Base-by-base conservation (phyloP, 2,888 invertebrate species). In the Andrena fulva region DNA sequence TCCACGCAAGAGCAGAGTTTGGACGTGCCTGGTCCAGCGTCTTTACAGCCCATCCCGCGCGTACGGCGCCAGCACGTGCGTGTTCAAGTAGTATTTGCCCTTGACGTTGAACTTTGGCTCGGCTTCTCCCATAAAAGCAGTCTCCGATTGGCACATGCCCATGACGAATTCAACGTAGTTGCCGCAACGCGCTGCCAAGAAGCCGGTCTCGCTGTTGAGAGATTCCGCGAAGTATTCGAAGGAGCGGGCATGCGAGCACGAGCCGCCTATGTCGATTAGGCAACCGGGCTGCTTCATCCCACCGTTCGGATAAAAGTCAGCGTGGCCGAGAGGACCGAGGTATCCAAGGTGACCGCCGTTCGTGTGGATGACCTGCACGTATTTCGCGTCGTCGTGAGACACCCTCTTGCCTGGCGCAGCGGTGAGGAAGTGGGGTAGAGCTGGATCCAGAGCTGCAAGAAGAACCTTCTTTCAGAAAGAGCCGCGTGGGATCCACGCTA, bases 251-350 rank as follows among this genome's bases (percentile, higher is more conserved):
- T 94, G 94, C 8, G 93, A 92, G 64, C 94, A 94, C 2, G 89
- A 84, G 6, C 91, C 92, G 50, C 83, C 79, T 0, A 81, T 0
- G 56, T 91, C 91, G 0, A 87, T 0, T 0, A 66, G 0, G 48
- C 93, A 93, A 0, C 93, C 93, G 0, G 82, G 69, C 79, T 94
- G 94, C 4, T 56, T 72, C 2, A 35, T 24, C 0, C 94, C 94
- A 4, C 94, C 94, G 66, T 94, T 94, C 0, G 94, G 94, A 81
- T 91, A 94, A 77, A 93, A 94, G 75, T 94, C 94, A 24, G 89
- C 90, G 60, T 94, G 89, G 3, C 94, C 94, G 16, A 94, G 90
- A 0, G 93, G 88, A 0, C 81, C 42, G 0, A 85, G 69, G 74
- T 91, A 93, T 5, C 94, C 94, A 2, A 94, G 87, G 0, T 90